Evolutionary conservation across 1,140 invertebrate species (phyloP).

Genomic region (Contarinia nasturtii): DNA sequence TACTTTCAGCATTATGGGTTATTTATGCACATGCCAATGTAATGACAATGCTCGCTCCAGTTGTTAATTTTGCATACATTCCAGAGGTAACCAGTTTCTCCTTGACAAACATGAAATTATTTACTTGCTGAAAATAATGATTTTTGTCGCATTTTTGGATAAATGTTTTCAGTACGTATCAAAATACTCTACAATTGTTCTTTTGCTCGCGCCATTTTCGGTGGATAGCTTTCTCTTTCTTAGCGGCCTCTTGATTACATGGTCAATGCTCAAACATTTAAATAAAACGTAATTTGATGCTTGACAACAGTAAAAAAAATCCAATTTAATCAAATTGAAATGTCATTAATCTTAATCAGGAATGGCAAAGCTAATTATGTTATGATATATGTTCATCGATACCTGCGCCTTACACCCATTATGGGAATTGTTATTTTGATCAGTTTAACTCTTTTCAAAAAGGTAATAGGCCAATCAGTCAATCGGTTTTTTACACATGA

Average conservation of each 20-base stretch:
- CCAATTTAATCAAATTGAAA: not conserved
- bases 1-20: conserved; percentile 1
- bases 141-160: too few species aligned
- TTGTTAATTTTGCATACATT: not conserved
- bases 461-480: too few species aligned
- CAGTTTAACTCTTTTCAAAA: too few species aligned
- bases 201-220: not conserved
- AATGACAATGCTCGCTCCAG: not conserved
- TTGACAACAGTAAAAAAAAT: not conserved
- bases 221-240: not conserved
- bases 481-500: too few species aligned
- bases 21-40: conserved; percentile 1
- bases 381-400: conserved; percentile 19
- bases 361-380: conserved; percentile 12
- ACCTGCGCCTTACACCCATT: conserved; percentile 16
- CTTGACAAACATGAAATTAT: not conserved
- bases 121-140: too few species aligned
- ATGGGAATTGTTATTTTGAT: conserved; percentile 14
- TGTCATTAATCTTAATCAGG: not conserved
- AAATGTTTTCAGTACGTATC: not conserved
- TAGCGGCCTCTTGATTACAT: not conserved
- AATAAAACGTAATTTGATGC: not conserved
- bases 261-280: not conserved
- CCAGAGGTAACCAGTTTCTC: not conserved
- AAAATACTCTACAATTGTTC: too few species aligned